A percentile compares a stretch with the other conserved stretches of the same genome.
Evolutionary conservation across 2,888 invertebrate species (phyloP).

Genomic region (Spicauda simplicius): DNA sequence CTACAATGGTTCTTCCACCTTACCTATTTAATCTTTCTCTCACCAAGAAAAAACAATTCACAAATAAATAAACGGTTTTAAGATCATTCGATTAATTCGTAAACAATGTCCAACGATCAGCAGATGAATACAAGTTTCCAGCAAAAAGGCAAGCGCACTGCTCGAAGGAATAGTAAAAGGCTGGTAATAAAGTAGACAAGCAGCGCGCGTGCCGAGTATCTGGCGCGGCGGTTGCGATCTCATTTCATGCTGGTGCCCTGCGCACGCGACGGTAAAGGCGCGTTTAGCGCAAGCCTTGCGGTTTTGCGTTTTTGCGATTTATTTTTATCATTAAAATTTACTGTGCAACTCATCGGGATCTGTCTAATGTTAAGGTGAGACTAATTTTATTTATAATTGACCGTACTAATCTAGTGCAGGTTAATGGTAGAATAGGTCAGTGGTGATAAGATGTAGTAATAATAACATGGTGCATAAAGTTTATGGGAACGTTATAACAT

Average conservation of each 20-base stretch:
- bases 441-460: no score
- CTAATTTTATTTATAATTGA: no score
- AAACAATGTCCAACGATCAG: neutral
- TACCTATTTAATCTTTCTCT: no score
- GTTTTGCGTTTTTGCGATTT: neutral
- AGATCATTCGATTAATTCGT: neutral
- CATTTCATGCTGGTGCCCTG: slow-evolving; percentile 48
- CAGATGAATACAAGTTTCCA: neutral
- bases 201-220: slow-evolving; percentile 47
- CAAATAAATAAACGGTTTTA: neutral
- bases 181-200: slow-evolving; percentile 45
- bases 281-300: slow-evolving; percentile 12
- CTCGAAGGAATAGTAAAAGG: slow-evolving; percentile 33
- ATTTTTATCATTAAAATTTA: no score
- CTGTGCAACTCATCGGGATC: no score
- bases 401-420: no score
- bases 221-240: slow-evolving; percentile 46
- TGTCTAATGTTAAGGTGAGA: no score
- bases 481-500: no score
- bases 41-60: no score
- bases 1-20: no score
- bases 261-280: slow-evolving; percentile 49
- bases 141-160: slow-evolving; percentile 15
- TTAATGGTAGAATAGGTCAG: no score
- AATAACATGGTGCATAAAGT: no score